A percentile compares a stretch with the other conserved stretches of the same genome.
These are phyloP conservation scores for Brachionus paranguensis DNA, from an alignment of 1,140 invertebrate species.

Conservation along the genomic window DNA sequence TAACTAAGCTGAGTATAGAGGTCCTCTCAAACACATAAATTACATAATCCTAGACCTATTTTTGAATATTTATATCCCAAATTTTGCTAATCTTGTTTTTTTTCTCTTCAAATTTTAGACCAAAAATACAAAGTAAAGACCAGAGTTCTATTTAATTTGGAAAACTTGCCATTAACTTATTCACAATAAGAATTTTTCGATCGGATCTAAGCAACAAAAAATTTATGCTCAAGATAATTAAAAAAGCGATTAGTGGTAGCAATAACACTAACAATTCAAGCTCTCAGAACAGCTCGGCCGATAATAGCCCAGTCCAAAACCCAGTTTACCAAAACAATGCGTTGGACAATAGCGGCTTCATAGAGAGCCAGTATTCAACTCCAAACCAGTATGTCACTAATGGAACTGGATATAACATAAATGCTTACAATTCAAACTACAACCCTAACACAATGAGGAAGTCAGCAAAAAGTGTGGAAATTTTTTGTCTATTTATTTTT, in stretches of 20 bases:
- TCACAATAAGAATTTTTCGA: neutral
- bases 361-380: neutral
- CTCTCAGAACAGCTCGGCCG: neutral
- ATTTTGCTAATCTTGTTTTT: neutral
- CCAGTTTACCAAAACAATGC: neutral
- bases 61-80: neutral
- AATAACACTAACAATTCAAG: neutral
- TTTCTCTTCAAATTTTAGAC: neutral
- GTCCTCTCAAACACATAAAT: neutral
- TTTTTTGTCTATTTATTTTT: neutral
- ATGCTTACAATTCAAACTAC: neutral
- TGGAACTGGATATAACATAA: neutral
- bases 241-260: constrained; percentile 14
- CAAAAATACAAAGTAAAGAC: neutral
- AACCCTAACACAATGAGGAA: neutral
- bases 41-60: neutral
- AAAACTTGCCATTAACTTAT: neutral
- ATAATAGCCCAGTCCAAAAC: neutral
- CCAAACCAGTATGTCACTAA: neutral
- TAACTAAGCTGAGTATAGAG: neutral
- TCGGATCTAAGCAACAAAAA: neutral
- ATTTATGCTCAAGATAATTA: constrained; percentile 29
- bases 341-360: neutral
- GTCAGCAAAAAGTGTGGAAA: neutral
- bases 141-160: neutral